Base-by-base conservation (phyloP, 2,113 vertebrate genomes). In the Anhinga rufa region DNA sequence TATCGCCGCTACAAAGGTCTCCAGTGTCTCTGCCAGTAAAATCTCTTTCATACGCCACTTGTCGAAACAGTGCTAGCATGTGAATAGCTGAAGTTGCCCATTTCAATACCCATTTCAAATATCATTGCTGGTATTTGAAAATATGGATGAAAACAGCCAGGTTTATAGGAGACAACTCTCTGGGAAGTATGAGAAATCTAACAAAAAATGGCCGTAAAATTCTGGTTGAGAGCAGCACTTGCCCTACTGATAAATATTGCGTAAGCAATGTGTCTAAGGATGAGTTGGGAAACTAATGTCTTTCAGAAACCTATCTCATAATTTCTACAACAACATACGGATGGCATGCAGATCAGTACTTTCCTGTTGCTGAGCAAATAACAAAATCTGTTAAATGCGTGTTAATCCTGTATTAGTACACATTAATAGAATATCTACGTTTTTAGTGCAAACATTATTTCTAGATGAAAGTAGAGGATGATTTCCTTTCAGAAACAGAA, bases 41-140 rank as follows among this genome's bases (percentile, higher is more conserved):
- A 64, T 18, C 31, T 24, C 36, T 17, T 14, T 19, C 25, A 3
- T 0, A 4, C 0, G 0, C 18, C 72, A 18, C 69, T 48, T 75
- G 26, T 17, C 48, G 58, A 86, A 91, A 64, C 34, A 40, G 28
- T 0, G 3, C 12, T 83, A 57, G 49, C 29, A 6, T 6, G 3
- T 3, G 62, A 65, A 72, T 79, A 70, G 65, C 13, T 77, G 40
- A 17, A 18, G 34, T 10, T 71, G 36, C 54, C 77, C 16, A 44
- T 24, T n/a, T n/a, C n/a, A n/a, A n/a, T n/a, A n/a, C n/a, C n/a
- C n/a, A n/a, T n/a, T n/a, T n/a, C n/a, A n/a, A n/a, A n/a, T n/a
- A n/a, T n/a, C n/a, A n/a, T n/a, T n/a, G 40, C 68, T 91, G 44
- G 21, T 16, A 19, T 36, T 68, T 46, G 44, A 85, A 68, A 76